phyloP scores from a whole-genome alignment of 2,113 vertebrate genomes.

The Gasterosteus aculeatus region DNA sequence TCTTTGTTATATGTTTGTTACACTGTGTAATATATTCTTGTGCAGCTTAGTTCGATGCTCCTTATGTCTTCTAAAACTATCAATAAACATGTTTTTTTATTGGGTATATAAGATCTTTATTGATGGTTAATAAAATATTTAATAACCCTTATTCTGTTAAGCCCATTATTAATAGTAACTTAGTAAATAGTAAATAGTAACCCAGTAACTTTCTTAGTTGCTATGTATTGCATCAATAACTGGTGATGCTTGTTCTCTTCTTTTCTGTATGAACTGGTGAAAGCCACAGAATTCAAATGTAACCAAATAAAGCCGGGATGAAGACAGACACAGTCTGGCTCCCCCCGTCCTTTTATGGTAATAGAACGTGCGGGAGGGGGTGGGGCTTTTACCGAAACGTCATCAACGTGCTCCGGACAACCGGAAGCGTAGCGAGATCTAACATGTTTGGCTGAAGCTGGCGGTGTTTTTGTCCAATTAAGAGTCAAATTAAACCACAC shows the following conservation, averaged over 20 bases:
- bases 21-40: neutral
- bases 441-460: slow-evolving; percentile 39
- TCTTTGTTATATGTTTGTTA: neutral
- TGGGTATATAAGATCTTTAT: neutral
- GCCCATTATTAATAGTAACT: neutral
- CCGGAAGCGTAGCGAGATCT: slow-evolving; percentile 56
- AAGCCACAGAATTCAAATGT: slow-evolving; percentile 33
- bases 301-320: slow-evolving; percentile 66
- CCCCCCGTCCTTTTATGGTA: slow-evolving; percentile 69
- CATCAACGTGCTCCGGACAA: slow-evolving; percentile 57
- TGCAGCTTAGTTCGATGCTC: neutral
- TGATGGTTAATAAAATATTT: neutral
- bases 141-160: neutral
- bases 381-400: slow-evolving; percentile 27
- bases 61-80: neutral
- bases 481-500: neutral
- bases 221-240: neutral
- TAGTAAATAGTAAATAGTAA: too few relatives aligned
- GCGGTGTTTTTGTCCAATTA: slow-evolving; percentile 6
- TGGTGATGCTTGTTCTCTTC: neutral
- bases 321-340: neutral
- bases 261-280: neutral
- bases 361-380: neutral
- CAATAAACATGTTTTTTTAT: neutral
- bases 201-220: neutral